Conservation (phyloP, 2,113 vertebrate genomes). For the Uria lomvia region DNA sequence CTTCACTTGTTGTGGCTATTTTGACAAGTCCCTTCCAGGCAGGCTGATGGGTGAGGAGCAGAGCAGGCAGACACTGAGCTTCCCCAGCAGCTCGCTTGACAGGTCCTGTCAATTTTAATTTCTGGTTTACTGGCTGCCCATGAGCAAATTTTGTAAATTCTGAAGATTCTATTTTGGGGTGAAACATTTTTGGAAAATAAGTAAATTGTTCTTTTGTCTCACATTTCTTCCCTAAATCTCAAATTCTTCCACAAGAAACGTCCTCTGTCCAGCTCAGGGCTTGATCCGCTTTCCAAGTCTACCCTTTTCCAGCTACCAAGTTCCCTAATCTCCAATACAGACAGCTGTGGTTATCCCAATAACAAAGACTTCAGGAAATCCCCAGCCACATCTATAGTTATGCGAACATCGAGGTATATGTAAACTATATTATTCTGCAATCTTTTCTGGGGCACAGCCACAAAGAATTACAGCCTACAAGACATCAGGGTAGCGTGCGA, state of each 20-base stretch:
- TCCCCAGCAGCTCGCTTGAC: neutral
- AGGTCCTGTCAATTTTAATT: conserved; percentile 22
- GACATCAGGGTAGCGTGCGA: accelerated
- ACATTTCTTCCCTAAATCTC: neutral
- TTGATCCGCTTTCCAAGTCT: neutral
- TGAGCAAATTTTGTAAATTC: neutral
- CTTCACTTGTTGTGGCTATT: neutral
- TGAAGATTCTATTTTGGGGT: neutral
- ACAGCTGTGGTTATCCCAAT: neutral
- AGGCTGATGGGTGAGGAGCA: neutral
- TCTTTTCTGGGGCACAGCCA: neutral
- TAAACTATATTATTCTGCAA: neutral
- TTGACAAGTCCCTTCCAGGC: conserved; percentile 19
- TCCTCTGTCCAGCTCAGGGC: neutral
- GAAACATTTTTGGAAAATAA: neutral
- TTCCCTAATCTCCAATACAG: neutral
- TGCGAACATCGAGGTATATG: neutral
- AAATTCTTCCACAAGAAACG: neutral
- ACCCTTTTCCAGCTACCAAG: neutral
- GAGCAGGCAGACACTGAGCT: neutral
- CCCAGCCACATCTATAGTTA: neutral
- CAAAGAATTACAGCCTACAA: neutral
- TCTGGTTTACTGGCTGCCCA: neutral
- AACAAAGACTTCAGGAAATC: neutral
- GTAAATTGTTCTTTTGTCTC: neutral